Evolutionary conservation across 2,113 vertebrate species (phyloP).

Genomic region (Lonchura striata): DNA sequence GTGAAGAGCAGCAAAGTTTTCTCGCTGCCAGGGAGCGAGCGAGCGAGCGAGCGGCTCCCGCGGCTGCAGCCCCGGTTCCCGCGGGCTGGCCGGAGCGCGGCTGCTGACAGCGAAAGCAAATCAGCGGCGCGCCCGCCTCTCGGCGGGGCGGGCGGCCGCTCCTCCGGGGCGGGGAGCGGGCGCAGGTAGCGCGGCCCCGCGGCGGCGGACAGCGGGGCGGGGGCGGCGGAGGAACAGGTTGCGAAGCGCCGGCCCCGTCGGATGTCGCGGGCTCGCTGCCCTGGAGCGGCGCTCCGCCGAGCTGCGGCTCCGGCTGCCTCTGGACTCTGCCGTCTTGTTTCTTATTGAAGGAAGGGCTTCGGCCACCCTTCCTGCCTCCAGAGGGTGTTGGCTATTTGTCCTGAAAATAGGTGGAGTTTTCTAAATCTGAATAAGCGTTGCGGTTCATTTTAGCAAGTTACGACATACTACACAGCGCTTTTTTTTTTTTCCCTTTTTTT

Average conservation of each 20-base stretch:
- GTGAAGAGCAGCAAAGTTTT: not conserved
- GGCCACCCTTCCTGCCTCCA: not conserved
- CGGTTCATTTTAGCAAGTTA: not conserved
- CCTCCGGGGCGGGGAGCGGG: not conserved
- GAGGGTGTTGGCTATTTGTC: not conserved
- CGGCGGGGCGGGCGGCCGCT: constrained; percentile 7
- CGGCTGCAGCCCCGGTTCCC: not conserved
- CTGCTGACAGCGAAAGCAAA: not conserved
- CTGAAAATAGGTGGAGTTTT: not conserved
- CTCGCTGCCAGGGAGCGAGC: not conserved
- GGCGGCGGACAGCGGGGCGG: not conserved
- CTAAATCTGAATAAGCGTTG: not conserved
- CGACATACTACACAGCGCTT: too few relatives aligned
- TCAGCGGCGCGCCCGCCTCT: constrained; percentile 21
- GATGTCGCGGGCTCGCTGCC: not conserved
- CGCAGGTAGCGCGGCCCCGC: constrained; percentile 28
- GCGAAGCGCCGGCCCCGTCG: not conserved
- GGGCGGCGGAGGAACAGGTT: not conserved
- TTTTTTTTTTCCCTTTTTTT: not conserved
- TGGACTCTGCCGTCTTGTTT: not conserved
- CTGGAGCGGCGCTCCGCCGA: not conserved
- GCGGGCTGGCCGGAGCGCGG: not conserved
- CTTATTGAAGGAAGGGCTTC: not conserved
- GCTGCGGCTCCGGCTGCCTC: not conserved
- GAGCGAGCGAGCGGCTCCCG: not conserved